phyloP scores from a whole-genome alignment of 2,888 invertebrate genomes.

The Rhopalosiphum nymphaeae region DNA sequence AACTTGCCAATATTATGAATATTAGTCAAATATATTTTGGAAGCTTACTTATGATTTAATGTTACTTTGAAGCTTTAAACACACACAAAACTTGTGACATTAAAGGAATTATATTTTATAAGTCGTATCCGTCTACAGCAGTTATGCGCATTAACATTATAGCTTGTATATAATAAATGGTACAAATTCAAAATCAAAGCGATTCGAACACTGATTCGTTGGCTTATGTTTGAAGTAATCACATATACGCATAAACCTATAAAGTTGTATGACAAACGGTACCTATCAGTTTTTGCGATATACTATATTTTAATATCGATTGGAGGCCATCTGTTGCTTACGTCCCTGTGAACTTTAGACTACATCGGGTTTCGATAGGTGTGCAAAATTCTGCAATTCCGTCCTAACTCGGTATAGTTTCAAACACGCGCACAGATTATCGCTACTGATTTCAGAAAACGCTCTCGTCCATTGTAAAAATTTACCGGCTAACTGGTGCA shows the following conservation, averaged over 20 bases:
- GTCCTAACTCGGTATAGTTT: background rate
- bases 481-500: background rate
- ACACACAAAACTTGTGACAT: background rate
- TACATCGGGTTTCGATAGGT: background rate
- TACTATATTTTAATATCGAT: constrained; percentile 14
- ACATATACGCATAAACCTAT: background rate
- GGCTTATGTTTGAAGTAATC: background rate
- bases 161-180: background rate
- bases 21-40: background rate
- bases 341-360: background rate
- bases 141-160: background rate
- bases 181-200: background rate
- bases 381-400: background rate
- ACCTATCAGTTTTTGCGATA: background rate
- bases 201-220: background rate
- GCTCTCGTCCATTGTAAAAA: background rate
- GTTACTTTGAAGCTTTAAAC: background rate
- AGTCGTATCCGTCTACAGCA: background rate
- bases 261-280: background rate
- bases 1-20: background rate
- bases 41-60: background rate
- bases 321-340: constrained; percentile 3
- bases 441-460: background rate
- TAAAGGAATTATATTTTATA: background rate
- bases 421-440: background rate